Evolutionary conservation across 2,888 invertebrate species (phyloP), one percentile per base, ranked within the genome.

Genomic region (Scrobipalpa costella): DNA sequence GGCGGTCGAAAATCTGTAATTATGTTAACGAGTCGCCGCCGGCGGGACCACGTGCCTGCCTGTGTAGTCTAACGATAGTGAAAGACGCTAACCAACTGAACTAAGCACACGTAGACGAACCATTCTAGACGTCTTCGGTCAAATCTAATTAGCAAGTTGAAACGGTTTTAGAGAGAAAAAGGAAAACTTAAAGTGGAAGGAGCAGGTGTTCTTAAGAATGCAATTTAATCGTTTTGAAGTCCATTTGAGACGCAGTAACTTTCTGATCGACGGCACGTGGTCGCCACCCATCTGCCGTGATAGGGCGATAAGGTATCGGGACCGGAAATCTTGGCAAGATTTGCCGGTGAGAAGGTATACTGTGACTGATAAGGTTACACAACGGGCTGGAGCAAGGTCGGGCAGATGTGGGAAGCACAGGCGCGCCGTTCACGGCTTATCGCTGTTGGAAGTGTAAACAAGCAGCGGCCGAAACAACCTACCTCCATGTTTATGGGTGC

Each of bases 361-460:
- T 76, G 75, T 87, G 90, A 88, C 90, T 87, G 90, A 91, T 91
- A 90, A 88, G 78, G 80, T 86, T 88, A 88, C 81, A 83, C 88
- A 85, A 88, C 85, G 80, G 78, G 80, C 83, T 76, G 76, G 80
- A 84, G 81, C 87, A 91, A 90, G 90, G 90, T 87, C 90, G 88
- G 88, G 84, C 90, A 89, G 91, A 88, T 89, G 90, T 88, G 88
- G 86, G 88, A 88, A 88, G 86, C 83, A 90, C 85, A 90, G 81
- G 81, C 85, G 75, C 78, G 80, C 76, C 85, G 85, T 89, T 89
- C 81, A 89, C 77, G 69, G 80, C 86, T 88, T 90, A 89, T 91
- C 90, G 83, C 71, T 88, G 86, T 91, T 90, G 88, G 84, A 73
- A 82, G 79, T 77, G 80, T 84, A 88, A 90, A 91, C 85, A 91